Evolutionary conservation across 1,140 invertebrate genomes (phyloP), one percentile per base, ranked within the genome.

Genomic region (Eufriesea mexicana): DNA sequence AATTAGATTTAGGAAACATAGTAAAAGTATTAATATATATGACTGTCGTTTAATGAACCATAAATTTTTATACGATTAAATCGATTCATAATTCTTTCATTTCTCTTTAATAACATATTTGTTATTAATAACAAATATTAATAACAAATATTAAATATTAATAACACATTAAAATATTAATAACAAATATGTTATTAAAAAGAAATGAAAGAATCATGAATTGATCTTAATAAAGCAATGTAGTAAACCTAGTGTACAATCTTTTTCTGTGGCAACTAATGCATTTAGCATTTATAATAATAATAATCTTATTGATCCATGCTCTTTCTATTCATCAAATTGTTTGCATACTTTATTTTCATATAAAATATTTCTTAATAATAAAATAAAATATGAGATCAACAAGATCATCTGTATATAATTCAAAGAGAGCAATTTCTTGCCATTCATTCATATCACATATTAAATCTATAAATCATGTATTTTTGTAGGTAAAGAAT

Each of bases 331-430:
- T 49, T 71, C 66, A 67, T 68, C 64, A 80, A 78, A 86, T 81
- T 83, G 57, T 86, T 86, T 59, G 72, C 59, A 79, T 79, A 57
- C 54, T 70, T 35, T 49, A 82, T 76, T 67, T 64, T 62, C 59
- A 70, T 85, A 78, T 51, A 82, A 84, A 87, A 55, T 55, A 80
- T 35, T 61, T 68, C 64, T 81, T 72, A 82, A 79, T 76, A 74
- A 77, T 78, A 68, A 83, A 75, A 54, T 79, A 77, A 84, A 86
- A 76, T 55, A 84, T 84, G 81, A 84, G 77, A 89, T 88, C 85
- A 84, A 86, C 72, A 84, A 82, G 72, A 89, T 89, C 84, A 67
- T 86, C 71, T 66, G 84, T 35, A 67, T 14, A 68, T 67, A 66
- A 78, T 64, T 87, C 62, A 62, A 81, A 79, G 64, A 84, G 71